phyloP scores from a whole-genome alignment of 2,797 vertebrate genomes.

The Esox lucius region DNA sequence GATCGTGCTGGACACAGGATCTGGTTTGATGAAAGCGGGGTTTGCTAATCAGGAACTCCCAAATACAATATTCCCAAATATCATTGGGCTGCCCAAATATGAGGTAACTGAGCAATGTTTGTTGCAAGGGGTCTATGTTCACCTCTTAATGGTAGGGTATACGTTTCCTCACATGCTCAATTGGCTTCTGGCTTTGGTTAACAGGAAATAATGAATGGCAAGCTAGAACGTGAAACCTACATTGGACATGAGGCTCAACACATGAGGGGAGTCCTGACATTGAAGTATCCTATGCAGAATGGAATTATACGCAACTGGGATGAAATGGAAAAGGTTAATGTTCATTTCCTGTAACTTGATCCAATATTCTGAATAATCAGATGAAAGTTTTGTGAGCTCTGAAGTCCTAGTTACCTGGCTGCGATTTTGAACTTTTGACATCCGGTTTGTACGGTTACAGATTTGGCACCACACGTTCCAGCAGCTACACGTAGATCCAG shows the following conservation, averaged over 20 bases:
- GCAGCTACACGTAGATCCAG: constrained; percentile 66
- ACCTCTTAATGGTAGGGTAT: no score
- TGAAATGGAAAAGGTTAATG: constrained; percentile 75
- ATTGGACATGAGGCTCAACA: constrained; percentile 76
- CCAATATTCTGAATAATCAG: background rate
- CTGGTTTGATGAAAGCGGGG: constrained; percentile 78
- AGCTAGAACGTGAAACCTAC: constrained; percentile 59
- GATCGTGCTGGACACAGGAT: constrained; percentile 75
- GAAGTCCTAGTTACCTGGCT: background rate
- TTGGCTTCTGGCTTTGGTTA: background rate
- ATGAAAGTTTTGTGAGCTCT: background rate
- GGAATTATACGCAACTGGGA: constrained; percentile 77
- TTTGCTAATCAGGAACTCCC: constrained; percentile 75
- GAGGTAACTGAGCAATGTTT: constrained; percentile 55
- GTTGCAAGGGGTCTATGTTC: no score
- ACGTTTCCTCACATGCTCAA: background rate
- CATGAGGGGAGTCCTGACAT: constrained; percentile 75
- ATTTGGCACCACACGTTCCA: constrained; percentile 78
- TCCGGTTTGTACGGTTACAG: constrained; percentile 46
- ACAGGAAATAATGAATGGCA: constrained; percentile 72
- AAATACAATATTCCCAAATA: constrained; percentile 68
- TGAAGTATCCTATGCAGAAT: constrained; percentile 74
- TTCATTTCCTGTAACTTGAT: background rate
- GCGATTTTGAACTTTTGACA: background rate
- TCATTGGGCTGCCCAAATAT: constrained; percentile 77